Evolutionary conservation across 2,797 vertebrate species (phyloP).

Genomic region (Melanitta fusca): DNA sequence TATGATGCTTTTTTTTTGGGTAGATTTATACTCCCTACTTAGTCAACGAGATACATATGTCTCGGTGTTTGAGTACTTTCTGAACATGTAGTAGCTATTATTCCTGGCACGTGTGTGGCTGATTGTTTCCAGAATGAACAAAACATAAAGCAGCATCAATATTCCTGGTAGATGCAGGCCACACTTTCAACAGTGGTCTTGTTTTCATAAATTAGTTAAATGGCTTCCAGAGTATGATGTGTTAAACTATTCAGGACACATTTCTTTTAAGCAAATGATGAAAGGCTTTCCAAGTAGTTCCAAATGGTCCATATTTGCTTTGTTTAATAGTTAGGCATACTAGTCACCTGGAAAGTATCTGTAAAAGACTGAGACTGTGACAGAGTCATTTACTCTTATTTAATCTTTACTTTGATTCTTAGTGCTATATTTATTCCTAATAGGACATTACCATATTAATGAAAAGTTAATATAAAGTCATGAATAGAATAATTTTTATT

Average conservation of each 20-base stretch:
- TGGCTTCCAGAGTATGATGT: slow-evolving; percentile 73
- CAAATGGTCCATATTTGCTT: slow-evolving; percentile 66
- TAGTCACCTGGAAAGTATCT: slow-evolving; percentile 62
- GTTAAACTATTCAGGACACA: slow-evolving; percentile 35
- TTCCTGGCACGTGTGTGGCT: slow-evolving; percentile 66
- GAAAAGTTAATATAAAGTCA: background rate
- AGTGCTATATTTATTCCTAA: background rate
- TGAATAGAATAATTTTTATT: slow-evolving; percentile 6
- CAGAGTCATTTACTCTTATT: background rate
- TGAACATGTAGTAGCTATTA: slow-evolving; percentile 57
- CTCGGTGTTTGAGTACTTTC: slow-evolving; percentile 38
- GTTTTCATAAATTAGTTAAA: slow-evolving; percentile 73
- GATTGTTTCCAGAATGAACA: slow-evolving; percentile 75
- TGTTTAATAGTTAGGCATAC: slow-evolving; percentile 13
- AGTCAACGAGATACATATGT: slow-evolving; percentile 47
- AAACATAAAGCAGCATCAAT: slow-evolving; percentile 58
- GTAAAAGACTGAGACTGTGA: background rate
- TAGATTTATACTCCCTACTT: background rate
- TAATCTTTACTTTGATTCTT: slow-evolving; percentile 44
- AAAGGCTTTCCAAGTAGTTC: slow-evolving; percentile 70
- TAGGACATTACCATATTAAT: slow-evolving; percentile 9
- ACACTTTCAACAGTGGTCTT: slow-evolving; percentile 60
- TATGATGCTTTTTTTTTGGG: background rate
- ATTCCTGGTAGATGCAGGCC: slow-evolving; percentile 47
- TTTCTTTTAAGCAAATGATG: slow-evolving; percentile 68